Percentiles rank a stretch among this genome's conserved stretches.
These are phyloP conservation scores for Enteromius argenteus DNA, from an alignment of 2,797 vertebrate species.

Conservation along the genomic window DNA sequence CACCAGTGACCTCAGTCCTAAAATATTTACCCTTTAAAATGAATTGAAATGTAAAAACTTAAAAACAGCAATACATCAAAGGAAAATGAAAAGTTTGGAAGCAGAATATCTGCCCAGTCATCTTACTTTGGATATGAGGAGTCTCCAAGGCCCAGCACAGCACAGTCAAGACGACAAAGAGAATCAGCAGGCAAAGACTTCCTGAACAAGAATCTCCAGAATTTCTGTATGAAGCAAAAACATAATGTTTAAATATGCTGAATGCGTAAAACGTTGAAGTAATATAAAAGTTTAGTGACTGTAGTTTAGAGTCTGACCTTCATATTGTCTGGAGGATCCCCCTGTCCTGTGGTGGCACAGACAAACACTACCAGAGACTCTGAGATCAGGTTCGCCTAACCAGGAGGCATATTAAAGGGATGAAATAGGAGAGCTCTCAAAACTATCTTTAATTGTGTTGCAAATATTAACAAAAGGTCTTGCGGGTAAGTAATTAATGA, in stretches of 20 bases:
- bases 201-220: constrained; percentile 95
- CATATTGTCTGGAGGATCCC: constrained; percentile 98
- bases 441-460: too few species aligned
- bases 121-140: constrained; percentile 93
- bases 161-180: constrained; percentile 88
- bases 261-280: neutral
- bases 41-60: neutral
- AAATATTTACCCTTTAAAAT: neutral
- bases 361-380: constrained; percentile 92
- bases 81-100: neutral
- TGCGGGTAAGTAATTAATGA: too few species aligned
- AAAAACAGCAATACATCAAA: neutral
- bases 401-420: constrained; percentile 13
- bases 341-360: constrained; percentile 92
- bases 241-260: neutral
- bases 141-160: constrained; percentile 91
- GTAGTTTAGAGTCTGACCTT: constrained; percentile 77
- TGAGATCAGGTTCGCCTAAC: constrained; percentile 86
- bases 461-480: too few species aligned
- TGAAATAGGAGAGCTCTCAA: too few species aligned
- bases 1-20: neutral
- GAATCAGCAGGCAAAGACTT: constrained; percentile 84
- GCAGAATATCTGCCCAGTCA: neutral
- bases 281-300: neutral
- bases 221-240: constrained; percentile 76